A percentile compares a stretch with the other conserved stretches of the same genome.
phyloP scores from a whole-genome alignment of 2,113 vertebrate species.

The Spea bombifrons region DNA sequence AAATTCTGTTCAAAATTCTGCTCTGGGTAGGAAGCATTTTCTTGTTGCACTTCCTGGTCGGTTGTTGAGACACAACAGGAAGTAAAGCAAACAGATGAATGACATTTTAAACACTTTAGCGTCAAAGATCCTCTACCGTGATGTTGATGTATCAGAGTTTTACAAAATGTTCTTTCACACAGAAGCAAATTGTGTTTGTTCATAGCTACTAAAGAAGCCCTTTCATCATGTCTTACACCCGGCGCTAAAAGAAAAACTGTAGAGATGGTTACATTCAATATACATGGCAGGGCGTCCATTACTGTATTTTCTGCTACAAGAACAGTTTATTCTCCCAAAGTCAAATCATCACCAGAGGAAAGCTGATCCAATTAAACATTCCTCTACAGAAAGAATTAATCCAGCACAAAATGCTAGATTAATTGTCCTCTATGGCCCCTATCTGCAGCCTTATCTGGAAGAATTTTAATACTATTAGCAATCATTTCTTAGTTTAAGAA shows the following conservation, averaged over 20 bases:
- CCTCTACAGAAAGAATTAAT: slow-evolving; percentile 10
- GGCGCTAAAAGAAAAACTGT: background rate
- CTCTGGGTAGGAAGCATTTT: no score
- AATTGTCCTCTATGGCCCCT: slow-evolving; percentile 9
- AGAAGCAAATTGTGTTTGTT: background rate
- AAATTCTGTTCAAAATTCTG: no score
- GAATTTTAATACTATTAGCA: slow-evolving; percentile 1
- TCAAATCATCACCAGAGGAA: slow-evolving; percentile 16
- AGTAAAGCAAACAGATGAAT: no score
- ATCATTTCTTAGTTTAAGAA: slow-evolving; percentile 2
- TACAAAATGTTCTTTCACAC: background rate
- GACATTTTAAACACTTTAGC: no score
- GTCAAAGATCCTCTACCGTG: no score
- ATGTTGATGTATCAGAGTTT: background rate
- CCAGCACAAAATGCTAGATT: slow-evolving; percentile 10
- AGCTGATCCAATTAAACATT: slow-evolving; percentile 6
- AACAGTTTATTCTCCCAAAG: slow-evolving; percentile 3
- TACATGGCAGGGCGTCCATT: background rate
- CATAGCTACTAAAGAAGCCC: background rate
- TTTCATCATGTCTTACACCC: background rate
- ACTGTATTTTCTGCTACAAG: background rate
- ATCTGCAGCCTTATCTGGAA: slow-evolving; percentile 13
- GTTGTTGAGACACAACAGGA: no score
- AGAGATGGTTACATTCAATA: background rate
- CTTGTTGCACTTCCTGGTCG: no score